Evolutionary conservation across 1,140 invertebrate genomes (phyloP).

Genomic region (Dolichoris vasculosae): DNA sequence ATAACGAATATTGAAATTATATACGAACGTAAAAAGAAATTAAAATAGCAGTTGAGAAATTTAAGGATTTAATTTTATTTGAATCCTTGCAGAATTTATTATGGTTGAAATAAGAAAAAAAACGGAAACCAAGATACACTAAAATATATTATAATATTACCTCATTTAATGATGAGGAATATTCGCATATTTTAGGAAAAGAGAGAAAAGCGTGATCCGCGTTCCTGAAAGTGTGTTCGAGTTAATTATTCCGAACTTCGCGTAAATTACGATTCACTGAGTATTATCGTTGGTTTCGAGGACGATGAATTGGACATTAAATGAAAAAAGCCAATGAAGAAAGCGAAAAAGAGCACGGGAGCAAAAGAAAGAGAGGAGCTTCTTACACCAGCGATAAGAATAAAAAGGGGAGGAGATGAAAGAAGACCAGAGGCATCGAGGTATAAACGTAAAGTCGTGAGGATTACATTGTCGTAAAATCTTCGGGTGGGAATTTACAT

Average conservation of each 20-base stretch:
- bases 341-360: background rate
- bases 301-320: background rate
- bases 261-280: slow-evolving; percentile 46
- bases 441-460: slow-evolving; percentile 55
- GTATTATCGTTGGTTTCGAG: slow-evolving; percentile 44
- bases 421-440: slow-evolving; percentile 54
- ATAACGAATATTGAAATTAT: too few species aligned
- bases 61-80: too few species aligned
- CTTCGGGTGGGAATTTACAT: slow-evolving; percentile 66
- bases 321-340: background rate
- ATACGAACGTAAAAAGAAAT: too few species aligned
- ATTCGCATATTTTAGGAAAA: background rate
- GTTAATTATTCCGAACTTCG: slow-evolving; percentile 30
- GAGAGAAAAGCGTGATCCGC: background rate
- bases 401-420: slow-evolving; percentile 20
- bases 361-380: background rate
- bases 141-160: too few species aligned
- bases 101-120: too few species aligned
- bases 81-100: too few species aligned
- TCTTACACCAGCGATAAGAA: background rate
- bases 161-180: slow-evolving; percentile 56
- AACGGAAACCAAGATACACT: too few species aligned
- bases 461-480: slow-evolving; percentile 73
- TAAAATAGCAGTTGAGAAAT: too few species aligned
- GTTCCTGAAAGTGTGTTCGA: background rate